A percentile compares a stretch with the other conserved stretches of the same genome.
These are phyloP conservation scores for Siniperca scherzeri DNA, from an alignment of 2,797 vertebrate species.

Conservation along the genomic window DNA sequence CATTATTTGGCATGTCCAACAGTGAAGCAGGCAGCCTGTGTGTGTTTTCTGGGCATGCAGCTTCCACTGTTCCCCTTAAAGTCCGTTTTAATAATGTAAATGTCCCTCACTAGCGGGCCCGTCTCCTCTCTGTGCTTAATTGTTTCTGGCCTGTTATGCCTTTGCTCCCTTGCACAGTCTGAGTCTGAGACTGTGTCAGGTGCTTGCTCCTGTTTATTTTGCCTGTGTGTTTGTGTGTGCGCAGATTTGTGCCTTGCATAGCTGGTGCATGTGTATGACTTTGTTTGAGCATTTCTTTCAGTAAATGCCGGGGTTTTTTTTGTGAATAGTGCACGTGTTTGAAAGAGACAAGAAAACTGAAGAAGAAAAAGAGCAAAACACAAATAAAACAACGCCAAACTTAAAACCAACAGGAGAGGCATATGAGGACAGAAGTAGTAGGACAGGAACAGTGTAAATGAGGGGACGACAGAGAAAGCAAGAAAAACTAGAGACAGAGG, in stretches of 20 bases:
- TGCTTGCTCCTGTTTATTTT: slow-evolving; percentile 47
- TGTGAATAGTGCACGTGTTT: background rate
- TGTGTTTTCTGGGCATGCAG: slow-evolving; percentile 67
- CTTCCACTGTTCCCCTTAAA: slow-evolving; percentile 61
- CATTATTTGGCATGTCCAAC: slow-evolving; percentile 73
- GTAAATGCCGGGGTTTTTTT: background rate
- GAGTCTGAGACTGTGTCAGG: slow-evolving; percentile 40
- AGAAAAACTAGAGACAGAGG: background rate
- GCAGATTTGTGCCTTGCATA: background rate
- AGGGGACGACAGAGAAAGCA: slow-evolving; percentile 16
- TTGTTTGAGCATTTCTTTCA: background rate
- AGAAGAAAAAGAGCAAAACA: background rate
- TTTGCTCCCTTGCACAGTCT: slow-evolving; percentile 33
- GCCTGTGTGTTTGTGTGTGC: slow-evolving; percentile 10
- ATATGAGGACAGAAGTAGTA: background rate
- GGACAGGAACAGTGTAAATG: slow-evolving; percentile 30
- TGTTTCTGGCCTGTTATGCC: slow-evolving; percentile 77
- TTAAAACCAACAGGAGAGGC: slow-evolving; percentile 19
- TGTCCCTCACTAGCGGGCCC: slow-evolving; percentile 69
- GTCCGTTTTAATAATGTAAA: slow-evolving; percentile 79
- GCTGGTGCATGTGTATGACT: background rate
- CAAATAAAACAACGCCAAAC: slow-evolving; percentile 19
- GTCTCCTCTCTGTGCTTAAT: slow-evolving; percentile 71
- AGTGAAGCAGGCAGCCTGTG: slow-evolving; percentile 53
- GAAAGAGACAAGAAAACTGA: slow-evolving; percentile 2